Conservation (phyloP, 2,113 vertebrate genomes). For the Psettodes erumei region DNA sequence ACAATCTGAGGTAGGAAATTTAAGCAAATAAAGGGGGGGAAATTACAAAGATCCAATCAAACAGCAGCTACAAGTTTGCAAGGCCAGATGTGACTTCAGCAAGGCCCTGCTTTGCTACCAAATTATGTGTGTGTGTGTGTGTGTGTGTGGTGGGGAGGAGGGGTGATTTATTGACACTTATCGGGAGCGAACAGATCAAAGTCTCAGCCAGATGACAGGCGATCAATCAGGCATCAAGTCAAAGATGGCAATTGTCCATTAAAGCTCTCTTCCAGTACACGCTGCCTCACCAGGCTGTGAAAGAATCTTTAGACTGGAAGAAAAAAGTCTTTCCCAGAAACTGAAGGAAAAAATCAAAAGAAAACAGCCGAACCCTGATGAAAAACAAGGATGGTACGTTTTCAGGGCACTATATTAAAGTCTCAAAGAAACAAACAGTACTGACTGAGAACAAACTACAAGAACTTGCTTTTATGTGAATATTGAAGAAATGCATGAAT, state of each 20-base stretch:
- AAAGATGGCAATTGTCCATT: conserved; percentile 95
- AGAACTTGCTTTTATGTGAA: not conserved
- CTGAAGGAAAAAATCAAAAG: conserved; percentile 23
- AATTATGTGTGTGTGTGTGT: not conserved
- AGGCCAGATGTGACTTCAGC: conserved; percentile 90
- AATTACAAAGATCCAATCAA: conserved; percentile 63
- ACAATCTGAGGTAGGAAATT: not conserved
- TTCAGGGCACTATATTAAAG: not conserved
- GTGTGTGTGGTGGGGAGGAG: not conserved
- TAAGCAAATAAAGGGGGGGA: not conserved
- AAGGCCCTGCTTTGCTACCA: conserved; percentile 85
- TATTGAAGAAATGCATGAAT: not conserved
- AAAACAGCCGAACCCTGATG: conserved; percentile 21
- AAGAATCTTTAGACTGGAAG: conserved; percentile 80
- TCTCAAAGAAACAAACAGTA: not conserved
- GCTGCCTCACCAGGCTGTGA: conserved; percentile 84
- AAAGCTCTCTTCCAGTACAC: conserved; percentile 86
- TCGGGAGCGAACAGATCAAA: conserved; percentile 99
- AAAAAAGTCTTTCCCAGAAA: conserved; percentile 76
- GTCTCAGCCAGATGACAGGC: conserved; percentile 88
- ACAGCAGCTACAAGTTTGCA: conserved; percentile 79
- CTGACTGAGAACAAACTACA: not conserved
- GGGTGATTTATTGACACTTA: conserved; percentile 98
- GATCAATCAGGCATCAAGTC: conserved; percentile 99
- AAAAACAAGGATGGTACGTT: conserved; percentile 1